Conservation (phyloP, 2,797 vertebrate species). For the Pagetopsis macropterus region DNA sequence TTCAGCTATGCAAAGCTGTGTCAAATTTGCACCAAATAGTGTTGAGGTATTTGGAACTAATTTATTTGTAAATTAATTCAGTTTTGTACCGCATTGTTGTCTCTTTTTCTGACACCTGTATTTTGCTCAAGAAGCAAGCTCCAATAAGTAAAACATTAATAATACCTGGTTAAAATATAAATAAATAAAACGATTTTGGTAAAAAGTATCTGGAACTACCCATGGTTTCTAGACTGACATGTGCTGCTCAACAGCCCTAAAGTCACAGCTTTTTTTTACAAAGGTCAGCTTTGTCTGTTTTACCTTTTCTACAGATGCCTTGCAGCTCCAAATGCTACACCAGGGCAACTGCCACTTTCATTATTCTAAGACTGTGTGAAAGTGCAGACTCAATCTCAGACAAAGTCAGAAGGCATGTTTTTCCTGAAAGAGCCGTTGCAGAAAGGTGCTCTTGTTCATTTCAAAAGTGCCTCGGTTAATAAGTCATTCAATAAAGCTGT, state of each 20-base stretch:
- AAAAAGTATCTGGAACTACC: not conserved
- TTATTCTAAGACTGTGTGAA: conserved; percentile 54
- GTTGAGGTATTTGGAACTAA: not conserved
- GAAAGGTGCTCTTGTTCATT: conserved; percentile 73
- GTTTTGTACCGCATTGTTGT: not conserved
- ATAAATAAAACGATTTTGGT: not conserved
- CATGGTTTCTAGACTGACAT: not conserved
- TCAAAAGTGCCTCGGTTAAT: conserved; percentile 70
- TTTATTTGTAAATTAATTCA: not conserved
- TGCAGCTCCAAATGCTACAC: conserved; percentile 59
- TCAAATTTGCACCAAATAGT: not conserved
- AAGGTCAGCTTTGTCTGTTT: conserved; percentile 49
- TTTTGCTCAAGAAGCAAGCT: not conserved
- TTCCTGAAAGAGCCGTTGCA: conserved; percentile 36
- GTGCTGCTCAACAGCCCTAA: conserved; percentile 15
- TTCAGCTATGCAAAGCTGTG: not conserved
- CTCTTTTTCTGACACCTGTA: not conserved
- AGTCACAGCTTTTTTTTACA: conserved; percentile 31
- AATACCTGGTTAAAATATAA: not conserved
- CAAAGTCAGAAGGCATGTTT: conserved; percentile 44
- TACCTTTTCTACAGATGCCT: conserved; percentile 54
- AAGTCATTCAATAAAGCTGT: conserved; percentile 78
- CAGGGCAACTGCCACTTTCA: conserved; percentile 70
- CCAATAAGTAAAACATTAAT: not conserved
- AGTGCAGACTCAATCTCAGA: conserved; percentile 65